Evolutionary conservation across 2,888 invertebrate genomes (phyloP), one percentile per base, ranked within the genome.

Genomic region (Augochlorella aurata): DNA sequence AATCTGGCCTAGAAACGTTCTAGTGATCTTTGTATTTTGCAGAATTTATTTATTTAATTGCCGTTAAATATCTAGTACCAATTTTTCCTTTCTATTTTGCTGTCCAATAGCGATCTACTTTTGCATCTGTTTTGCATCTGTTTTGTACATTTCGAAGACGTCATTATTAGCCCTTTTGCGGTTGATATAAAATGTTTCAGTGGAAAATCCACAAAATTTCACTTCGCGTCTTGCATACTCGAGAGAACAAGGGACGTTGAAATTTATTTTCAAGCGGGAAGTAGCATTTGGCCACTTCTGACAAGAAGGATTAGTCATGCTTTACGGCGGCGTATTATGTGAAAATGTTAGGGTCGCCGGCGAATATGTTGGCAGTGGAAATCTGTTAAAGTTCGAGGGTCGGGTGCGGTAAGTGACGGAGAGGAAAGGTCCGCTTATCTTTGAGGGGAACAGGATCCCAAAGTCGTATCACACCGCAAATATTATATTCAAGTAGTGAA

Each of bases 401-500:
- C 68, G 61, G 67, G 65, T 38, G 66, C 70, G 82, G 82, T 66
- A 82, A 81, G 71, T 61, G 66, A 12, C 24, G 24, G 73, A 4
- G 38, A 61, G 69, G 81, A 65, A 73, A 70, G 66, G 66, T 66
- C 58, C 77, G 77, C 82, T 82, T 82, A 82, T 81, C 76, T 73
- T 73, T 61, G 52, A 44, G 24, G 10, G 49, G 69, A 50, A 54
- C 74, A 75, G 79, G 78, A 73, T 81, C 78, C 65, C 72, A 74
- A 86, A 86, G 67, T 75, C 73, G 61, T 84, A 81, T 81, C 74
- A 78, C 75, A 77, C 44, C 68, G 79, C 83, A 86, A 86, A 86
- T 84, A 86, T 86, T 81, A 79, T 74, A 61, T 81, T 78, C 75
- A 77, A 82, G 74, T 77, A 65, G 67, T 73, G 81, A 77, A 83